Conservation (phyloP, 2,113 vertebrate genomes). For the Larimichthys crocea region DNA sequence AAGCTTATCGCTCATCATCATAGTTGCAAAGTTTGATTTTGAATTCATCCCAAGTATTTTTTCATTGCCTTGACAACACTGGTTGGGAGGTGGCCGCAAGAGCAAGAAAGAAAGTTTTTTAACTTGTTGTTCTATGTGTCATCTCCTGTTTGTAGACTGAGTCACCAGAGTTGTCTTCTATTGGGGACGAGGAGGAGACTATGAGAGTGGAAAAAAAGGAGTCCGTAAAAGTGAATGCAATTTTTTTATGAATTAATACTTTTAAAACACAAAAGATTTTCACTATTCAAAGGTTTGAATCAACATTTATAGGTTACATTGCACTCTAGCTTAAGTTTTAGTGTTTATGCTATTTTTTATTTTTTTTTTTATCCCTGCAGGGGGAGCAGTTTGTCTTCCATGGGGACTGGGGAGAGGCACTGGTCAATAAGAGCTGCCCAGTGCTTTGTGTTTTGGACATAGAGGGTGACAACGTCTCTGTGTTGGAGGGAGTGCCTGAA, state of each 20-base stretch:
- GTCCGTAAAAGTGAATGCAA: constrained; percentile 70
- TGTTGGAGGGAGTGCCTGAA: constrained; percentile 91
- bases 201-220: constrained; percentile 79
- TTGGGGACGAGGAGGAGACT: constrained; percentile 80
- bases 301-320: neutral
- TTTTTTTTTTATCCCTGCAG: constrained; percentile 72
- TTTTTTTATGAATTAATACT: neutral
- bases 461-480: constrained; percentile 87
- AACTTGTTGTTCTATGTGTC: neutral
- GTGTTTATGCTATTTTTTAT: neutral
- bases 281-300: constrained; percentile 2
- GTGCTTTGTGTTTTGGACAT: constrained; percentile 92
- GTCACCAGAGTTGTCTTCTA: constrained; percentile 73
- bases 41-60: constrained; percentile 9
- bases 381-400: constrained; percentile 89
- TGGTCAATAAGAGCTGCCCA: constrained; percentile 87
- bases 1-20: neutral
- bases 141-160: constrained; percentile 65
- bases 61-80: neutral
- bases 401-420: constrained; percentile 93
- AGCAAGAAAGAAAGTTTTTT: neutral
- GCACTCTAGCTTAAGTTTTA: neutral
- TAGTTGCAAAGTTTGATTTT: neutral
- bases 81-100: neutral
- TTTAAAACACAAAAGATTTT: neutral